phyloP scores from a whole-genome alignment of 53 echinoderm and acorn worm genomes.

The Holothuria leucospilota region DNA sequence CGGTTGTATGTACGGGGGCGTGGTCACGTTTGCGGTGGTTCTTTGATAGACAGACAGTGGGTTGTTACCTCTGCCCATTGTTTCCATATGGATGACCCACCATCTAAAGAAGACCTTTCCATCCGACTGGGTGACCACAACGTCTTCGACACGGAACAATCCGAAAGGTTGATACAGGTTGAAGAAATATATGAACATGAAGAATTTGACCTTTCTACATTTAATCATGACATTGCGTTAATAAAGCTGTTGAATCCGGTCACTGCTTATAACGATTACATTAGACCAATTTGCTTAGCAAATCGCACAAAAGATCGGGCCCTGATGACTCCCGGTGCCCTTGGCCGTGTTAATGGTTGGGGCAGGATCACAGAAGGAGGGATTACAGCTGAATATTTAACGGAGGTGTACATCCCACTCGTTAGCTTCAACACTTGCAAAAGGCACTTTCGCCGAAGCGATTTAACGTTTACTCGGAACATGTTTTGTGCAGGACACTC shows the following conservation, averaged over 20 bases:
- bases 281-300: slow-evolving; percentile 83
- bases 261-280: slow-evolving; percentile 60
- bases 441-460: slow-evolving; percentile 5
- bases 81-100: slow-evolving; percentile 10
- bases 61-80: slow-evolving; percentile 84
- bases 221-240: slow-evolving; percentile 81
- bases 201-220: slow-evolving; percentile 49
- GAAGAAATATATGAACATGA: slow-evolving; percentile 54
- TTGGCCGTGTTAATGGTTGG: slow-evolving; percentile 77
- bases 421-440: slow-evolving; percentile 49
- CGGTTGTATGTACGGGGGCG: slow-evolving; percentile 53
- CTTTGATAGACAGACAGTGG: slow-evolving; percentile 77
- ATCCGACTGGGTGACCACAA: slow-evolving; percentile 84
- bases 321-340: slow-evolving; percentile 31
- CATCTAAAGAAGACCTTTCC: slow-evolving; percentile 1
- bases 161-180: slow-evolving; percentile 54
- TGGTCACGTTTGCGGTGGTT: slow-evolving; percentile 71
- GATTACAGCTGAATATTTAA: slow-evolving; percentile 56
- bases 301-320: slow-evolving; percentile 13
- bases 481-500: slow-evolving; percentile 91
- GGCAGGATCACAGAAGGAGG: slow-evolving; percentile 71
- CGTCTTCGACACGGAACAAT: slow-evolving; percentile 37
- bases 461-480: slow-evolving; percentile 42
- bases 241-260: slow-evolving; percentile 61
- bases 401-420: slow-evolving; percentile 70